A percentile compares a stretch with the other conserved stretches of the same genome.
phyloP scores from a whole-genome alignment of 1,140 invertebrate genomes.

The Drosophila lowei region DNA sequence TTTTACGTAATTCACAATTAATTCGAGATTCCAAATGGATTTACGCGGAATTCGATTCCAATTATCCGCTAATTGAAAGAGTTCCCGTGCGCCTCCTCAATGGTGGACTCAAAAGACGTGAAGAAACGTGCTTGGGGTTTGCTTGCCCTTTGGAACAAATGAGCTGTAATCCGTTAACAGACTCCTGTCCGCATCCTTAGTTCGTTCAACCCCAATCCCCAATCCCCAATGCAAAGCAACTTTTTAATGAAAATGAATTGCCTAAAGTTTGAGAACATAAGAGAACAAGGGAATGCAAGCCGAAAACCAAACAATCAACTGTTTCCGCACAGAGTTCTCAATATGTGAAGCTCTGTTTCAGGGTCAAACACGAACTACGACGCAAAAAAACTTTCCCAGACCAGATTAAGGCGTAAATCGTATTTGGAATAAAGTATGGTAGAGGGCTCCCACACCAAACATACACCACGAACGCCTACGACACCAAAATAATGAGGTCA shows the following conservation, averaged over 20 bases:
- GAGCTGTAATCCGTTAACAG: slow-evolving; percentile 38
- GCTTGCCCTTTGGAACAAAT: slow-evolving; percentile 31
- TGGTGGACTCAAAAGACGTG: slow-evolving; percentile 16
- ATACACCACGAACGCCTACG: slow-evolving; percentile 12
- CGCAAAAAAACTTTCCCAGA: slow-evolving; percentile 39
- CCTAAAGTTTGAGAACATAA: slow-evolving; percentile 18
- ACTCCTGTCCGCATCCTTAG: slow-evolving; percentile 13
- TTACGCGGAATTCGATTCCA: slow-evolving; percentile 4
- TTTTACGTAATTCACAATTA: slow-evolving; percentile 69
- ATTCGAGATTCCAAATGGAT: slow-evolving; percentile 21
- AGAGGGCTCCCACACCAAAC: slow-evolving; percentile 12
- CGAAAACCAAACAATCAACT: slow-evolving; percentile 21
- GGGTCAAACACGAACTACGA: slow-evolving; percentile 33
- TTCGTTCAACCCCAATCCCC: slow-evolving; percentile 55
- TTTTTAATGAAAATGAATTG: slow-evolving; percentile 73
- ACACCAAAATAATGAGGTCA: slow-evolving; percentile 55
- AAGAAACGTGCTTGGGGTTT: slow-evolving; percentile 4
- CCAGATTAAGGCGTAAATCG: slow-evolving; percentile 39
- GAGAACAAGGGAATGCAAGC: slow-evolving; percentile 23
- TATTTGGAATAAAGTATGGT: slow-evolving; percentile 31
- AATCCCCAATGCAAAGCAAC: slow-evolving; percentile 40
- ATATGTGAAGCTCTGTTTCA: slow-evolving; percentile 20
- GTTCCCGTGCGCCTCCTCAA: background rate
- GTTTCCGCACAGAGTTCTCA: slow-evolving; percentile 10
- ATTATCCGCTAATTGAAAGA: background rate